Base-by-base conservation (phyloP, 1,140 invertebrate genomes). In the Diabrotica undecimpunctata region DNA sequence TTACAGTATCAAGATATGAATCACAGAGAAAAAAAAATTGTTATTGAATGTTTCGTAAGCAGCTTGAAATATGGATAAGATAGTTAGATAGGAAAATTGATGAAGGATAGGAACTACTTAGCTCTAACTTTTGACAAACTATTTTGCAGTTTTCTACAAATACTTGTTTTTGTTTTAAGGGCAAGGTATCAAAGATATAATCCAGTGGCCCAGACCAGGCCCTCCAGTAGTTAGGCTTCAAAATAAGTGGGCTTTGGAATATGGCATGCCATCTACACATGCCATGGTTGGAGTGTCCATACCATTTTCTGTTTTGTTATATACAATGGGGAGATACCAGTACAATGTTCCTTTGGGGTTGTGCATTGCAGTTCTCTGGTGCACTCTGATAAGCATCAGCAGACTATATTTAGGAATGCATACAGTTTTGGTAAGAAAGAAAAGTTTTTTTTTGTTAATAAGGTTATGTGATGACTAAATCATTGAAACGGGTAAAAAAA, bases 221-320 rank as follows among this genome's bases (percentile, higher is more conserved):
- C 92, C 91, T 56, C 93, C 94, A 2, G 93, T 92, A 7, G 82
- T 90, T 57, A 84, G 89, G 70, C 78, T 96, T 11, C 93, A 96
- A 78, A 85, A 85, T 25, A 95, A 92, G 83, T 95, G 90, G 90
- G 86, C 88, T 0, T 78, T 92, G 66, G 94, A 96, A 78, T 96
- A 94, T 83, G 93, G 93, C 35, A 94, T 97, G 91, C 94, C 94
- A 9, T 96, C 93, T 5, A 96, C 94, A 2, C 94, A 97, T 82
- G 94, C 94, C 5, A 94, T 96, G 91, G 89, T 95, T 53, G 92
- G 88, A 5, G 84, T 93, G 13, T 88, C 90, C 0, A 90, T 97
- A 72, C 94, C 94, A 54, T 92, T 94, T 77, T 90, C 92, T 11
- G 83, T 95, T 54, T 75, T 95, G 61, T 80, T 92, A 62, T 93